Evolutionary conservation across 2,888 invertebrate species (phyloP).

Genomic region (Alcis repandata): DNA sequence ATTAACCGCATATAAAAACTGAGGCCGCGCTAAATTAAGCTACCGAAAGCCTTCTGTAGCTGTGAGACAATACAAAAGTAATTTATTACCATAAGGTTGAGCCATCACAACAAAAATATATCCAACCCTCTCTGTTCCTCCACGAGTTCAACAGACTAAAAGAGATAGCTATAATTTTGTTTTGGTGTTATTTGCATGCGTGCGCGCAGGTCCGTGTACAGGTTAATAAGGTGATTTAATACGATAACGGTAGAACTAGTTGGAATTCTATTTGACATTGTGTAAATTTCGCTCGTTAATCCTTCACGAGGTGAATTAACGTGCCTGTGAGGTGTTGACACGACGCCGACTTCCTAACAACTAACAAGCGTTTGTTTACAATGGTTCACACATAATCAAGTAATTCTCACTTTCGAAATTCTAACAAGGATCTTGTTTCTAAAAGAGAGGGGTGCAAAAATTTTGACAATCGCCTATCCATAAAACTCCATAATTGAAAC

Average conservation of each 20-base stretch:
- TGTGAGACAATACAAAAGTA: conserved; percentile 54
- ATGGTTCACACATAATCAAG: neutral
- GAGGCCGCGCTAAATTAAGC: conserved; percentile 35
- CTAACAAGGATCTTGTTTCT: too few relatives aligned
- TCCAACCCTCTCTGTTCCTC: conserved; percentile 45
- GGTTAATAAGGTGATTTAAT: conserved; percentile 70
- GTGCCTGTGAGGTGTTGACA: conserved; percentile 17
- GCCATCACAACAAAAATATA: conserved; percentile 31
- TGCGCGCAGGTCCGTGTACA: conserved; percentile 58
- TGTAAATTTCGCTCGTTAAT: conserved; percentile 43
- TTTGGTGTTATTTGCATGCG: conserved; percentile 60
- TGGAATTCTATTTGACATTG: conserved; percentile 54
- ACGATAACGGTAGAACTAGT: conserved; percentile 63
- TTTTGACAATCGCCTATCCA: too few relatives aligned
- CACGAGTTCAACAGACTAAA: conserved; percentile 38
- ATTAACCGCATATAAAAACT: conserved; percentile 20
- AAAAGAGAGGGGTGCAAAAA: too few relatives aligned
- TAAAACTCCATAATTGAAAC: too few relatives aligned
- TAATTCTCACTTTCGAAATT: too few relatives aligned
- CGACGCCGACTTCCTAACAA: conserved; percentile 2
- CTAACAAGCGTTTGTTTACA: conserved; percentile 18
- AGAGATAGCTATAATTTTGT: conserved; percentile 48
- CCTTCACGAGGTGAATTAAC: conserved; percentile 35
- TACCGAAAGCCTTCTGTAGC: conserved; percentile 43
- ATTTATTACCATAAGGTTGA: conserved; percentile 51